A percentile compares a stretch with the other conserved stretches of the same genome.
Conservation (phyloP, 2,797 vertebrate species). For the Sebastes trivittatus region DNA sequence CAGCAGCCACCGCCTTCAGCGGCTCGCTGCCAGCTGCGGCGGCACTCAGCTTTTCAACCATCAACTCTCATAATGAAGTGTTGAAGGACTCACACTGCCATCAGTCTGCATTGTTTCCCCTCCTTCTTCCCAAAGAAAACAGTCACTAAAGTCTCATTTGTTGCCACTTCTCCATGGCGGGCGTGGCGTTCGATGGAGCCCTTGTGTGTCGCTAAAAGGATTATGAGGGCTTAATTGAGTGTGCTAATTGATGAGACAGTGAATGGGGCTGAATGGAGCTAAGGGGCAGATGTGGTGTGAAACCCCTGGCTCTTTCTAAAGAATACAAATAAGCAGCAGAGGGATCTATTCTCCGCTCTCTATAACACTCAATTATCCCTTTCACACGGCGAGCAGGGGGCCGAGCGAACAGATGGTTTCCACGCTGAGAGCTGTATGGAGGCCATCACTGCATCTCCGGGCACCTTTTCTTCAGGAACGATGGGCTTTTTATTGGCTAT, state of each 20-base stretch:
- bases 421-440: conserved; percentile 14
- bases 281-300: conserved; percentile 71
- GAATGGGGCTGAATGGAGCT: conserved; percentile 36
- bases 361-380: conserved; percentile 70
- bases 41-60: background rate
- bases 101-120: background rate
- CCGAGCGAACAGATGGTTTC: conserved; percentile 46
- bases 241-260: conserved; percentile 67
- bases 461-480: conserved; percentile 34
- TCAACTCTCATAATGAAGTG: conserved; percentile 10
- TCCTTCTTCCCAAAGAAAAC: conserved; percentile 32
- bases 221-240: conserved; percentile 78
- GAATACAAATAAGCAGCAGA: conserved; percentile 60
- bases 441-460: background rate
- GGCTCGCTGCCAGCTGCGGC: conserved; percentile 35
- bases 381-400: conserved; percentile 43
- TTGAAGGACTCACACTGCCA: background rate
- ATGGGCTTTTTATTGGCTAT: conserved; percentile 40
- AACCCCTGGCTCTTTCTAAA: conserved; percentile 64
- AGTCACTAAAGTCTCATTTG: conserved; percentile 63
- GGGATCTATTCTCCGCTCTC: conserved; percentile 41
- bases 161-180: conserved; percentile 23
- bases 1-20: background rate
- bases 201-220: conserved; percentile 54
- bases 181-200: conserved; percentile 18